Base-by-base conservation (phyloP, 2,113 vertebrate genomes). In the Monopterus albus region DNA sequence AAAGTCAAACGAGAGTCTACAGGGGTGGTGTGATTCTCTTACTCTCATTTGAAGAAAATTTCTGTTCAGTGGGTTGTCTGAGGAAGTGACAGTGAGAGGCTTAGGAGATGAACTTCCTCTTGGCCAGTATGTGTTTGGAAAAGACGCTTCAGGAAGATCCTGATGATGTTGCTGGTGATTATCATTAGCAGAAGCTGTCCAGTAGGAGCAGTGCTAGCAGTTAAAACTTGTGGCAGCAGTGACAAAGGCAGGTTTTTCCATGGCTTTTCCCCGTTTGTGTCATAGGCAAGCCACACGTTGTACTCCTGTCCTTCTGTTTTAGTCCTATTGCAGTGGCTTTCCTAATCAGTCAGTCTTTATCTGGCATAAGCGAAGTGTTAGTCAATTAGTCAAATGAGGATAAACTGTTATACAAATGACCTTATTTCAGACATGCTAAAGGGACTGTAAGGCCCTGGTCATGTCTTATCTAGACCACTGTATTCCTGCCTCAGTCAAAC, bases 51-150 rank as follows among this genome's bases (percentile, higher is more conserved):
- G 40, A 7, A n/a, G 28, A n/a, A 15, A 13, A 11, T 3, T 14
- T 9, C 40, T 49, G 66, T 66, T 75, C 23, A 3, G 29, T 1
- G 31, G 17, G 33, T 33, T 17, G 26, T 18, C 18, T 10, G 0
- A 58, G n/a, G n/a, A n/a, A n/a, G n/a, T n/a, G n/a, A n/a, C n/a
- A n/a, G 33, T 8, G 39, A 5, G 23, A 6, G 20, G 31, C 23
- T 53, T 25, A 35, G 62, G 3, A 56, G 23, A 17, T 17, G 13
- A 13, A 43, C 46, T 70, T 77, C 64, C 49, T 69, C 40, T 45
- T 45, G 46, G 64, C n/a, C 17, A 12, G 1, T 6, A 12, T 0
- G 1, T 18, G 6, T 62, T 49, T 55, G 56, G 56, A 63, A 28
- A 40, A 36, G 29, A 57, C n/a, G n/a, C 13, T 38, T 49, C 23